Evolutionary conservation across 2,888 invertebrate species (phyloP).

Genomic region (Polia nebulosa): DNA sequence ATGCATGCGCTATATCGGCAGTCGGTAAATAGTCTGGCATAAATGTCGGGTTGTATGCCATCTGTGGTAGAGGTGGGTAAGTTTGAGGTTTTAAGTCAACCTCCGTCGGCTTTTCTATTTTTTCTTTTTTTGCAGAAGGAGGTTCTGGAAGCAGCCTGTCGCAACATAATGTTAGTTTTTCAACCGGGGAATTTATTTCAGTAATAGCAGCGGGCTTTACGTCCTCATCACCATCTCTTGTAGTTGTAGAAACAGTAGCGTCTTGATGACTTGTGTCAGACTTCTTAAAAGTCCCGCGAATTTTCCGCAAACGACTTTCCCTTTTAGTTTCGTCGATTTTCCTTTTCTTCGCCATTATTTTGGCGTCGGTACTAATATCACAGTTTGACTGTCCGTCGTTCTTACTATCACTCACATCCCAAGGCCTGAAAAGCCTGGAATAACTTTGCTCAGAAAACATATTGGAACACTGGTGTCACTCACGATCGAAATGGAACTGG

Average conservation of each 20-base stretch:
- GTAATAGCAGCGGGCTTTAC: conserved; percentile 54
- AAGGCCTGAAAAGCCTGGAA: conserved; percentile 92
- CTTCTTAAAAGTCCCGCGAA: conserved; percentile 85
- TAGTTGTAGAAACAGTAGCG: conserved; percentile 91
- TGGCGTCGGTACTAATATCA: conserved; percentile 63
- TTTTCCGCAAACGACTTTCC: conserved; percentile 86
- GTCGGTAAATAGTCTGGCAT: conserved; percentile 84
- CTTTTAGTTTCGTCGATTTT: conserved; percentile 78
- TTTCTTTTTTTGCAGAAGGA: conserved; percentile 64
- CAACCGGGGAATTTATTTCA: conserved; percentile 80
- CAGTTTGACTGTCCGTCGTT: conserved; percentile 66
- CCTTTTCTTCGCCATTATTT: conserved; percentile 73
- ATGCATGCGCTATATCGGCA: conserved; percentile 85
- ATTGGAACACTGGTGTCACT: conserved; percentile 76
- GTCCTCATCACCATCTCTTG: conserved; percentile 77
- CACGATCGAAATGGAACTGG: conserved; percentile 83
- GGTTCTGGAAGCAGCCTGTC: conserved; percentile 82
- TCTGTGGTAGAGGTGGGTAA: conserved; percentile 56
- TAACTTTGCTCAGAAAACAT: conserved; percentile 86
- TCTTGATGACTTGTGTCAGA: conserved; percentile 87
- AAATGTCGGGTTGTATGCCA: conserved; percentile 74
- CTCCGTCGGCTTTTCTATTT: conserved; percentile 56
- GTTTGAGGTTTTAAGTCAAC: conserved; percentile 52
- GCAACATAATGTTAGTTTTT: conserved; percentile 83
- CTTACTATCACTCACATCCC: conserved; percentile 89